Evolutionary conservation across 2,797 vertebrate genomes (phyloP), one percentile per base, ranked within the genome.

Genomic region (Crenuchus spilurus): DNA sequence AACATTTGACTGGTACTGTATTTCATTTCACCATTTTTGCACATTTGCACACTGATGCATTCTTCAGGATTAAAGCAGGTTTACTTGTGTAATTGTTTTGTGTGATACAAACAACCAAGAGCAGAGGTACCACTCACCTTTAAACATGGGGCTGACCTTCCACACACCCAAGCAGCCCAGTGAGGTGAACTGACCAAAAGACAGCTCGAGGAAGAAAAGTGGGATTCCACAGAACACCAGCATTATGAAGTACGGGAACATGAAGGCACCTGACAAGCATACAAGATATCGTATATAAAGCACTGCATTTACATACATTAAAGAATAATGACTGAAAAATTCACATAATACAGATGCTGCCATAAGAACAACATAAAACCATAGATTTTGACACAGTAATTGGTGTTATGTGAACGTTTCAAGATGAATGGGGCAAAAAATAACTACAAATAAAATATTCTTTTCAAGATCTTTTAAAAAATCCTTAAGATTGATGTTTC

Each of bases 201-300:
- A 98, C 41, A 99, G 94, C 84, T 99, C 98, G 80, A 99, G 94
- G 90, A 99, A 99, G 91, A 99, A 99, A 80, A 99, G 95, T 0
- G 98, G 98, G 73, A 99, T 98, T 55, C 98, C 98, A 0, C 97
- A 99, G 87, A 99, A 99, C 61, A 98, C 93, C 84, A 99, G 87
- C 98, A 99, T 99, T 91, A 99, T 94, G 86, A 99, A 96, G 86
- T 99, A 99, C 2, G 98, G 97, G 57, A 99, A 92, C 96, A 99
- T 95, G 92, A 99, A 99, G 83, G 98, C 98, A 81, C 98, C 98
- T 99, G 22, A 1, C 66, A 72, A 39, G 75, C 28, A 33, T n/a
- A n/a, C n/a, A n/a, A n/a, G n/a, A 42, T 10, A 42, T 14, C 33
- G 3, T 35, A 3, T 3, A 20, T 3, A 10, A 22, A 16, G 2